phyloP scores from a whole-genome alignment of 1,140 invertebrate genomes.

The Microplitis mediator region DNA sequence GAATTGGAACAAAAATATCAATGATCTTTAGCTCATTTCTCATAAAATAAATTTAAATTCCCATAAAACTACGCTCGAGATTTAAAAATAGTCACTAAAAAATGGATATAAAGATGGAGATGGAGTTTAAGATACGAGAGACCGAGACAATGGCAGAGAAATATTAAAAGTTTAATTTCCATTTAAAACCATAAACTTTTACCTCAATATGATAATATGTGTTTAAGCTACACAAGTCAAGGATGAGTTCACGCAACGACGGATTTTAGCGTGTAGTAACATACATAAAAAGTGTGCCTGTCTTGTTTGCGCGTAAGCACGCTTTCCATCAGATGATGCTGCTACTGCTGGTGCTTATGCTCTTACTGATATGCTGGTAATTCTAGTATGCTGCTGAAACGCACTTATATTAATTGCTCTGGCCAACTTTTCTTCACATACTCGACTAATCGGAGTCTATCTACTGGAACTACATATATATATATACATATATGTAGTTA shows the following conservation, averaged over 20 bases:
- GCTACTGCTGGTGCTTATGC: not conserved
- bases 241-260: conserved; percentile 12
- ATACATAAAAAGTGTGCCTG: conserved; percentile 19
- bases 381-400: conserved; percentile 12
- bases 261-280: conserved; percentile 17
- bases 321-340: conserved; percentile 30
- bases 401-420: conserved; percentile 33
- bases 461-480: not conserved
- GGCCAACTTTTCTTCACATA: conserved; percentile 35
- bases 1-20: too few relatives aligned
- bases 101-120: too few relatives aligned
- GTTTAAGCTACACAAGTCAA: not conserved
- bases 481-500: not conserved
- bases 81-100: too few relatives aligned
- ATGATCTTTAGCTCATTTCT: too few relatives aligned
- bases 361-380: too few relatives aligned
- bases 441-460: too few relatives aligned
- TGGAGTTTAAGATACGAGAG: too few relatives aligned
- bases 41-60: too few relatives aligned
- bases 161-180: not conserved
- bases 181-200: not conserved
- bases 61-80: too few relatives aligned
- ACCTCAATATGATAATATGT: not conserved
- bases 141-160: not conserved
- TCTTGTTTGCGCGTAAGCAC: conserved; percentile 31